Evolutionary conservation across 2,797 vertebrate genomes (phyloP).

Genomic region (Rhincodon typus): DNA sequence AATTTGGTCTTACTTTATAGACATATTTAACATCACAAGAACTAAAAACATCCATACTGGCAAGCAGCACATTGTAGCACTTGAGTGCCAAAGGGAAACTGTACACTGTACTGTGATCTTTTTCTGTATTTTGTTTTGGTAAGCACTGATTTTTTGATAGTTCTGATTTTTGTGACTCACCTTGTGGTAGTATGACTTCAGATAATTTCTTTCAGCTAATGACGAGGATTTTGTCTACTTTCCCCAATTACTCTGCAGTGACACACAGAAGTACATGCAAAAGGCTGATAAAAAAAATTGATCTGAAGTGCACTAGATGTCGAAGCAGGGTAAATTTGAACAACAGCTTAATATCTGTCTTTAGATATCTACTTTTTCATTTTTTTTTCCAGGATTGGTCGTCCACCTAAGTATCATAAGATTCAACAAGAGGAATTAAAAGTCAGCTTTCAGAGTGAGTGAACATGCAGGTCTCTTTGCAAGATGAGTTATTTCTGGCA

Average conservation of each 20-base stretch:
- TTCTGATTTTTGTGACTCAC: not conserved
- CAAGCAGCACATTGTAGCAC: too few species aligned
- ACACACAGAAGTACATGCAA: not conserved
- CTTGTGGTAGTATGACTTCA: not conserved
- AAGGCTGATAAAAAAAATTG: slow-evolving; percentile 40
- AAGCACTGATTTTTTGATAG: not conserved
- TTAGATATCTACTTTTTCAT: not conserved
- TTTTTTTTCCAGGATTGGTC: slow-evolving; percentile 74
- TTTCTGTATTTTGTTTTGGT: not conserved
- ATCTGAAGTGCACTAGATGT: slow-evolving; percentile 29
- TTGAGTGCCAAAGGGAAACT: not conserved
- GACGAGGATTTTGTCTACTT: not conserved
- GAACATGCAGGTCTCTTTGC: not conserved
- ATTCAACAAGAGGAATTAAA: slow-evolving; percentile 72
- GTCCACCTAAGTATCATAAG: slow-evolving; percentile 90
- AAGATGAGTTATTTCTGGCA: not conserved
- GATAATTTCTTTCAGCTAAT: not conserved
- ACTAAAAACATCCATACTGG: not conserved
- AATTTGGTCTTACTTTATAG: not conserved
- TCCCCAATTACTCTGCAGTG: not conserved
- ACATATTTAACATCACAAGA: not conserved
- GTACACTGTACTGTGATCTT: not conserved
- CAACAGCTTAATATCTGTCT: not conserved
- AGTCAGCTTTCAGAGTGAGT: slow-evolving; percentile 75
- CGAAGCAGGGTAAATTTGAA: not conserved